Conservation (phyloP, 1,140 invertebrate species). For the Tribolium castaneum region DNA sequence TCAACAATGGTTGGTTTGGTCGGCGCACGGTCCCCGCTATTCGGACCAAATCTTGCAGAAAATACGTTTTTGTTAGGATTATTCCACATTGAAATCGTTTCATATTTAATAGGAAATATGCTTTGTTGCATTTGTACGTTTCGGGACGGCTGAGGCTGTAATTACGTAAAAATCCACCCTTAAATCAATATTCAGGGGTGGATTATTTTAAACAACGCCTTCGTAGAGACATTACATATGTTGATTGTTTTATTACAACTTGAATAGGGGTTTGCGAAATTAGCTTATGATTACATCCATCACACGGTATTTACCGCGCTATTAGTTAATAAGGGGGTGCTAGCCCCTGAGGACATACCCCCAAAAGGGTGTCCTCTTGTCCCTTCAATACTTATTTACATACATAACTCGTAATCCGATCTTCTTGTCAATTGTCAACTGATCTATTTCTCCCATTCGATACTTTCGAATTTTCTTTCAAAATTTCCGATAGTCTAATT, state of each 20-base stretch:
- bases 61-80: slow-evolving; percentile 62
- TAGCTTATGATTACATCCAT: slow-evolving; percentile 63
- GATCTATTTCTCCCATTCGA: slow-evolving; percentile 1
- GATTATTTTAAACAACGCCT: slow-evolving; percentile 58
- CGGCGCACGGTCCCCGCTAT: slow-evolving; percentile 55
- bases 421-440: slow-evolving; percentile 47
- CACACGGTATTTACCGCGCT: slow-evolving; percentile 63
- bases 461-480: neutral
- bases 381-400: slow-evolving; percentile 59
- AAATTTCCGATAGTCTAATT: neutral
- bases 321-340: slow-evolving; percentile 62
- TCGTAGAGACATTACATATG: slow-evolving; percentile 57
- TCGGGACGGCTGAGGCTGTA: neutral
- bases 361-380: slow-evolving; percentile 44
- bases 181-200: slow-evolving; percentile 37
- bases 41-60: slow-evolving; percentile 63
- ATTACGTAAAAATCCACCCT: slow-evolving; percentile 30
- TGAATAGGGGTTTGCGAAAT: slow-evolving; percentile 56
- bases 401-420: slow-evolving; percentile 61
- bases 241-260: slow-evolving; percentile 63
- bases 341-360: slow-evolving; percentile 50
- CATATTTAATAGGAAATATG: slow-evolving; percentile 60
- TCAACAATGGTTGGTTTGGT: slow-evolving; percentile 64
- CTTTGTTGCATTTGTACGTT: slow-evolving; percentile 51
- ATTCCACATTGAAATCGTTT: slow-evolving; percentile 59